These are phyloP conservation scores for Mixornis gularis DNA, from an alignment of 2,113 vertebrate genomes.

Conservation along the genomic window DNA sequence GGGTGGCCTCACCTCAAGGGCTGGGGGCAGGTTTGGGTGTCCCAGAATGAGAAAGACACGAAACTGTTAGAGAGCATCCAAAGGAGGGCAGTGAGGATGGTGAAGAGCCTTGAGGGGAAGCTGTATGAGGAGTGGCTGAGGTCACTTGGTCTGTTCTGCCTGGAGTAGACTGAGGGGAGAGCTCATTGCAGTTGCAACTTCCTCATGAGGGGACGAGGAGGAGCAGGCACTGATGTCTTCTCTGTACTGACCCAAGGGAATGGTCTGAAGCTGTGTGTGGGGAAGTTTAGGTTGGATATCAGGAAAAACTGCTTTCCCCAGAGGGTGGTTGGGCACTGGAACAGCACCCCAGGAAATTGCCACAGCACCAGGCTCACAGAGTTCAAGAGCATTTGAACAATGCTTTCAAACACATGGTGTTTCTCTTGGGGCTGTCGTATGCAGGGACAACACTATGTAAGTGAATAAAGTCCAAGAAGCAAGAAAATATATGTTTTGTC, in stretches of 20 bases:
- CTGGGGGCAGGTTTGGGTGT: fast-evolving
- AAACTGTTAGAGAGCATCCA: background rate
- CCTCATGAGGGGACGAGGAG: background rate
- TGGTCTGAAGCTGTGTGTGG: background rate
- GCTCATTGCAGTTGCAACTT: fast-evolving
- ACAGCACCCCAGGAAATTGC: too few species aligned
- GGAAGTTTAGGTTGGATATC: background rate
- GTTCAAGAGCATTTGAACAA: background rate
- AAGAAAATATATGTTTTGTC: background rate
- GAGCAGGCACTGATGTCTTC: background rate
- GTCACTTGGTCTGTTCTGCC: background rate
- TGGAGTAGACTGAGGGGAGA: background rate
- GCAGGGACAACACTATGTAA: background rate
- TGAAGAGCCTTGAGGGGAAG: background rate
- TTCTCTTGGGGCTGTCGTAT: background rate
- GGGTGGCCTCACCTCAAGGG: fast-evolving
- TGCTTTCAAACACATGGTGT: background rate
- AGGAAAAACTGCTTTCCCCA: background rate
- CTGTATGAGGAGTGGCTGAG: fast-evolving
- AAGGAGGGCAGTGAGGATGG: fast-evolving
- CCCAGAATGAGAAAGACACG: fast-evolving
- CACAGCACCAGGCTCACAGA: background rate
- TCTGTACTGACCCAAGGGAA: background rate
- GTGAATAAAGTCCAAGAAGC: background rate
- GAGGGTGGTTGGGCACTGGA: fast-evolving